A percentile compares a stretch with the other conserved stretches of the same genome.
phyloP scores from a whole-genome alignment of 1,140 invertebrate genomes.

The Parasteatoda tepidariorum region DNA sequence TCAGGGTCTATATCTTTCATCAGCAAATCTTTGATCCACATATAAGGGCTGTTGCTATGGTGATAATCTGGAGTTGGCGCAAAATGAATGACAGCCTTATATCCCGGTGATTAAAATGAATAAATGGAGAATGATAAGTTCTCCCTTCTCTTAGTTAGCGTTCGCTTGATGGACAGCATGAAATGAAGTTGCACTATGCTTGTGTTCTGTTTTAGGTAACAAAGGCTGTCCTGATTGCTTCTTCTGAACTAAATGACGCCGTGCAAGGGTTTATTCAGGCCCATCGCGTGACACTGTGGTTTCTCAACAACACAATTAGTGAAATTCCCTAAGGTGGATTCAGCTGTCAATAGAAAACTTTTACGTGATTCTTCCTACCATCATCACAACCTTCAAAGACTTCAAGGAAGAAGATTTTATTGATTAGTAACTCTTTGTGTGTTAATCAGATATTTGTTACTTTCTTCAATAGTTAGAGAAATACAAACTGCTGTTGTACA shows the following conservation, averaged over 20 bases:
- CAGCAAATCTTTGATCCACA: slow-evolving; percentile 59
- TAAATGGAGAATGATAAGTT: slow-evolving; percentile 59
- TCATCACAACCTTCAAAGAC: neutral
- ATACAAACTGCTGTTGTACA: too few species aligned
- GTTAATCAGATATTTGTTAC: too few species aligned
- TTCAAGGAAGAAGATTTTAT: too few species aligned
- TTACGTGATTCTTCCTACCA: neutral
- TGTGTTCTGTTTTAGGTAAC: slow-evolving; percentile 47
- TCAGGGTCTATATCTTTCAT: slow-evolving; percentile 52
- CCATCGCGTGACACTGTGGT: slow-evolving; percentile 32
- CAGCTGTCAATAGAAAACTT: slow-evolving; percentile 24
- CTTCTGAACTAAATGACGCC: slow-evolving; percentile 10
- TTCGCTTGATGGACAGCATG: slow-evolving; percentile 43
- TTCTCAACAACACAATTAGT: slow-evolving; percentile 40
- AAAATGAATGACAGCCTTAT: slow-evolving; percentile 59
- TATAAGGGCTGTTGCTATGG: slow-evolving; percentile 55
- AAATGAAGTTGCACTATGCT: slow-evolving; percentile 45
- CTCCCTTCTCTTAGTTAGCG: slow-evolving; percentile 32
- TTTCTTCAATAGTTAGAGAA: too few species aligned
- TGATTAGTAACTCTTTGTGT: too few species aligned
- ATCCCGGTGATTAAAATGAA: slow-evolving; percentile 60
- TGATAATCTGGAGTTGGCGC: slow-evolving; percentile 44
- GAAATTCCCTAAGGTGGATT: slow-evolving; percentile 16
- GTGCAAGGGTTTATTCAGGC: slow-evolving; percentile 42
- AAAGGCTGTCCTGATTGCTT: slow-evolving; percentile 50